These are phyloP conservation scores for Orycteropus afer DNA, from an alignment of 2,113 vertebrate genomes.

Conservation along the genomic window DNA sequence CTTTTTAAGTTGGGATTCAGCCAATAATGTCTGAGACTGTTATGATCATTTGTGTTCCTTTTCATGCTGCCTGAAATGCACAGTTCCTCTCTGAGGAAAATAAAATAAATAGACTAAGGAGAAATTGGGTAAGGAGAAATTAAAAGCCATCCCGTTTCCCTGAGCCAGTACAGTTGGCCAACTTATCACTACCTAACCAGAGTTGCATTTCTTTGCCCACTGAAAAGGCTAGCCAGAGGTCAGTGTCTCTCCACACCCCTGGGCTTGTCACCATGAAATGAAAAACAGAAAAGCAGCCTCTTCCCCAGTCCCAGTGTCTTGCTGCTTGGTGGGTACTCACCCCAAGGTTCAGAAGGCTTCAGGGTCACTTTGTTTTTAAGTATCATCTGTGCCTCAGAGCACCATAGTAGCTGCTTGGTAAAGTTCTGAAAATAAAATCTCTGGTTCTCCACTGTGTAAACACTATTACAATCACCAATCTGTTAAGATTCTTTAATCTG, in stretches of 20 bases:
- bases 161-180: neutral
- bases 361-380: constrained; percentile 18
- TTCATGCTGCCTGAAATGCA: neutral
- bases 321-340: neutral
- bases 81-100: neutral
- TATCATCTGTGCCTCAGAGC: constrained; percentile 63
- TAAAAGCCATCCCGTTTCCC: neutral
- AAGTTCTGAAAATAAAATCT: neutral
- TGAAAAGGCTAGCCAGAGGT: neutral
- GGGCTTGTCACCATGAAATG: neutral
- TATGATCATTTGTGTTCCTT: neutral
- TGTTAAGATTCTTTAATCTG: constrained; percentile 24
- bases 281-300: neutral
- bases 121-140: neutral
- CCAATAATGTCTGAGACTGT: neutral
- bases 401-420: neutral
- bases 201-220: neutral
- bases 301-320: neutral
- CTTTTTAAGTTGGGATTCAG: neutral
- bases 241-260: neutral
- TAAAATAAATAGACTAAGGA: neutral
- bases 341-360: neutral
- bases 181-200: neutral
- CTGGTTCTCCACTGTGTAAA: neutral
- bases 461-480: neutral